A percentile compares a stretch with the other conserved stretches of the same genome.
phyloP scores from a whole-genome alignment of 2,113 vertebrate genomes.

The Cettia cetti region DNA sequence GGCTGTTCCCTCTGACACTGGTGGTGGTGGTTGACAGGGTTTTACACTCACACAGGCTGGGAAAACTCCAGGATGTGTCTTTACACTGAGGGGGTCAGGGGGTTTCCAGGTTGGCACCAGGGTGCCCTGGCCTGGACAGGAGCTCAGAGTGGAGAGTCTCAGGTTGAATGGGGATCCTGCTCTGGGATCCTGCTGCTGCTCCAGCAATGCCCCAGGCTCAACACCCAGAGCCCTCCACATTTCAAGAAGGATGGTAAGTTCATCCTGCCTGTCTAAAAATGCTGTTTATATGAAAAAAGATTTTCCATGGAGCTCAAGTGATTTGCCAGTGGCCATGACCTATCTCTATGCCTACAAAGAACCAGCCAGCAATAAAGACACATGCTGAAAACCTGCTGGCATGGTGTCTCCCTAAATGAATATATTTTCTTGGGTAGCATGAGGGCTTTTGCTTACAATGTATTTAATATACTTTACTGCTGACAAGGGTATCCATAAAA shows the following conservation, averaged over 20 bases:
- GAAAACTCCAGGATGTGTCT: not conserved
- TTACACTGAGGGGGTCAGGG: not conserved
- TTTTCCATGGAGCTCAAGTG: not conserved
- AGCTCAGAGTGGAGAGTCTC: rapidly evolving
- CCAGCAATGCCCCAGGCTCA: not conserved
- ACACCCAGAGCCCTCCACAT: not conserved
- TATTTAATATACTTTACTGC: not conserved
- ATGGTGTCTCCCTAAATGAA: not conserved
- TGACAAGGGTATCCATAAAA: not conserved
- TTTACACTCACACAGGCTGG: not conserved
- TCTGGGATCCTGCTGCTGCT: not conserved
- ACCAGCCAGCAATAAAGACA: not conserved
- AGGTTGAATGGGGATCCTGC: rapidly evolving
- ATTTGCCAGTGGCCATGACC: not conserved
- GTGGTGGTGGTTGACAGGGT: not conserved
- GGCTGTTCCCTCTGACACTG: not conserved
- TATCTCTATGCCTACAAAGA: not conserved
- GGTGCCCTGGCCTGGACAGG: not conserved
- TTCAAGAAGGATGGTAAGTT: not conserved
- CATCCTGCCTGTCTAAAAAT: not conserved
- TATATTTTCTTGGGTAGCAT: not conserved
- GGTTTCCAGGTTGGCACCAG: not conserved
- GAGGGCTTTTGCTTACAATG: not conserved
- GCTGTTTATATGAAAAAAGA: not conserved
- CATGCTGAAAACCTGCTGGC: not conserved